Percentiles rank a stretch among this genome's conserved stretches.
phyloP scores from a whole-genome alignment of 1,140 invertebrate genomes.

The Leptopilina clavipes region DNA sequence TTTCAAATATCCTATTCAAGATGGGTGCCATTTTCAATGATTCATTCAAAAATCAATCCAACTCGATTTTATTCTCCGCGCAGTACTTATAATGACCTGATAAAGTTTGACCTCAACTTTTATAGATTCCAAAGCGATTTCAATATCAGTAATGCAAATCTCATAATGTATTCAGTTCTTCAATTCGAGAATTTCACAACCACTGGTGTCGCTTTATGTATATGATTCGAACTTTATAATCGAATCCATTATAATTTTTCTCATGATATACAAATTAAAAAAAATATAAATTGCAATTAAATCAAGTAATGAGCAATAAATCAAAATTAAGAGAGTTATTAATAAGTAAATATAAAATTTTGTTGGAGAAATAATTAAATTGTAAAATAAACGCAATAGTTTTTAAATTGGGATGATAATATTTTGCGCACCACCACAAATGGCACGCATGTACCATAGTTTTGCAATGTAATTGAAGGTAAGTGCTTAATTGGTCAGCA shows the following conservation, averaged over 20 bases:
- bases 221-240: not conserved
- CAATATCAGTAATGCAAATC: not conserved
- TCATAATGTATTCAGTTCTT: not conserved
- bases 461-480: not conserved
- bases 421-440: too few relatives aligned
- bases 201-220: not conserved
- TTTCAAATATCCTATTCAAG: not conserved
- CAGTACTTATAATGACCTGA: not conserved
- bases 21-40: not conserved
- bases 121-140: not conserved
- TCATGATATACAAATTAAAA: not conserved
- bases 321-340: not conserved
- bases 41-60: slow-evolving; percentile 16
- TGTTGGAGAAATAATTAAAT: too few relatives aligned
- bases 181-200: not conserved
- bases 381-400: too few relatives aligned
- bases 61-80: not conserved
- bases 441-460: not conserved
- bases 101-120: slow-evolving; percentile 28
- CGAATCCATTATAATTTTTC: not conserved
- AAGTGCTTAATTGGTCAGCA: not conserved
- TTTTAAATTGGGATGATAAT: too few relatives aligned
- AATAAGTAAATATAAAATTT: too few relatives aligned
- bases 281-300: too few relatives aligned
- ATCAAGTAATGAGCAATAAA: too few relatives aligned